Percentiles rank a stretch among this genome's conserved stretches.
These are phyloP conservation scores for Spizaetus ornatus DNA, from an alignment of 2,113 vertebrate genomes.

Conservation along the genomic window DNA sequence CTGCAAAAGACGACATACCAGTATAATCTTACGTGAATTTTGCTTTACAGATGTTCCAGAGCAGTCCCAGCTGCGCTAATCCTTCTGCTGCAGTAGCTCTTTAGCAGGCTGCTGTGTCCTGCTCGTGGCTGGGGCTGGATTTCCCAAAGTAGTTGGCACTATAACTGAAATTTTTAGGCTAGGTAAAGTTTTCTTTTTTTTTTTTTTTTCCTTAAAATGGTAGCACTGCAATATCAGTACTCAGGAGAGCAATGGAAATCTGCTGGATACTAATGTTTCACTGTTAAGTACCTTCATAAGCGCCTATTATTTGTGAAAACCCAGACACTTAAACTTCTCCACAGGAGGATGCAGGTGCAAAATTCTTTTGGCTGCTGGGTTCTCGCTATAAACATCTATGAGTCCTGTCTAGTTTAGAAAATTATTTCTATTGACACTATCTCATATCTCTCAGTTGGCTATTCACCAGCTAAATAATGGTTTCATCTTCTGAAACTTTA, in stretches of 20 bases:
- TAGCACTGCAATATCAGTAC: neutral
- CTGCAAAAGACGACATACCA: neutral
- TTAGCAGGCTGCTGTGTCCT: neutral
- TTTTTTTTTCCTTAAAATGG: neutral
- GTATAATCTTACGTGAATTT: neutral
- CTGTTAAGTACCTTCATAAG: neutral
- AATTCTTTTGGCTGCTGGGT: neutral
- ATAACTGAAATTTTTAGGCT: neutral
- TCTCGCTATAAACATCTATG: neutral
- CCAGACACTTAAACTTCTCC: neutral
- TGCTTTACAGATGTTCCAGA: neutral
- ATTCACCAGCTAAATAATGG: neutral
- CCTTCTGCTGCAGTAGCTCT: neutral
- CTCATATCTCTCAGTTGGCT: neutral
- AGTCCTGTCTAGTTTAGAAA: neutral
- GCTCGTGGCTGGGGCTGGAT: neutral
- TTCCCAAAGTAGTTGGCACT: neutral
- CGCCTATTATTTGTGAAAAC: neutral
- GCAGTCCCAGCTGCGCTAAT: neutral
- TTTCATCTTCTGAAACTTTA: neutral
- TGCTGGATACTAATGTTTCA: neutral
- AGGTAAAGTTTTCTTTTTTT: neutral
- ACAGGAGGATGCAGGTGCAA: neutral
- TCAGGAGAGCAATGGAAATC: neutral
- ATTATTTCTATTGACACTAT: neutral